These are phyloP conservation scores for Disparrhopalites patrizii DNA, from an alignment of 2,888 invertebrate species.

Conservation along the genomic window DNA sequence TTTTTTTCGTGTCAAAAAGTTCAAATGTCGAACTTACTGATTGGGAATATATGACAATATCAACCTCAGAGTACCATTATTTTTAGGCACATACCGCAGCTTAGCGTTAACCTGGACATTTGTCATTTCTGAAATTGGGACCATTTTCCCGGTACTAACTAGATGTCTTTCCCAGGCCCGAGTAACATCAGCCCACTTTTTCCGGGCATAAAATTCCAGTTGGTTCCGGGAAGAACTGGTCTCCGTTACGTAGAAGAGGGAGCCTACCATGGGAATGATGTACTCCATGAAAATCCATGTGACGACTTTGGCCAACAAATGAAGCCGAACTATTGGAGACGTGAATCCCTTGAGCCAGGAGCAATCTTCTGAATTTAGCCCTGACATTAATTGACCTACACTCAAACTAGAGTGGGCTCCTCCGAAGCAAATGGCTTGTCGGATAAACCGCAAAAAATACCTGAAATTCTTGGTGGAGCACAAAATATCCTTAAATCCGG, in stretches of 20 bases:
- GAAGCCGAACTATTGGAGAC: too few relatives aligned
- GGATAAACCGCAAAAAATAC: too few relatives aligned
- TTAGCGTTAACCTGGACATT: neutral
- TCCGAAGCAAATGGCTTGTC: too few relatives aligned
- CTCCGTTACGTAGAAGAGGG: constrained; percentile 42
- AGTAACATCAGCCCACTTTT: constrained; percentile 37
- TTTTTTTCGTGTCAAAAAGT: neutral
- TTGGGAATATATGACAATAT: constrained; percentile 18
- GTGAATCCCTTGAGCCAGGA: too few relatives aligned
- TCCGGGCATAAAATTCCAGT: constrained; percentile 33
- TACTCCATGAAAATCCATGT: constrained; percentile 35
- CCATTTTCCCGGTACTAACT: constrained; percentile 12
- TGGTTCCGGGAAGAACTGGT: constrained; percentile 23
- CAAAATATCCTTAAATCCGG: too few relatives aligned
- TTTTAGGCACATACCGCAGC: constrained; percentile 34
- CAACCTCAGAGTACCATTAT: constrained; percentile 22
- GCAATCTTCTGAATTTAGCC: too few relatives aligned
- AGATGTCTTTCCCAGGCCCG: constrained; percentile 23
- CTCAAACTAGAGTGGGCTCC: too few relatives aligned
- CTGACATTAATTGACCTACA: too few relatives aligned
- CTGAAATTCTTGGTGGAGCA: too few relatives aligned
- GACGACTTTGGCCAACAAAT: constrained; percentile 29
- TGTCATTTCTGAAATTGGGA: neutral
- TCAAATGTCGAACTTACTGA: constrained; percentile 16
- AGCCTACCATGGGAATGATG: constrained; percentile 28